These are phyloP conservation scores for Maconellicoccus hirsutus DNA, from an alignment of 1,140 invertebrate species.

Conservation along the genomic window DNA sequence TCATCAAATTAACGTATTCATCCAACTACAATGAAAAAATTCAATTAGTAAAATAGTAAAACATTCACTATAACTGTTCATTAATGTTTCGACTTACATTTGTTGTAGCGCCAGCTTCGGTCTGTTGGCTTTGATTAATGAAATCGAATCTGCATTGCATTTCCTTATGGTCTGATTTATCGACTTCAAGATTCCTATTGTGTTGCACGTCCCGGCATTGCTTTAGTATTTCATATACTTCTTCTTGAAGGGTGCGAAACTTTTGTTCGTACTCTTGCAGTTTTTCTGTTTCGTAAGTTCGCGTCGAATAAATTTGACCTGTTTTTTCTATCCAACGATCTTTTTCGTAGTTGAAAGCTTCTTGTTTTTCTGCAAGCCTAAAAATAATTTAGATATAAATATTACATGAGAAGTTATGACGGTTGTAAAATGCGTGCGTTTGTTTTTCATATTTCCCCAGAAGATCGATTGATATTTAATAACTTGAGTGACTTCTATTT, in stretches of 20 bases:
- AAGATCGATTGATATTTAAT: too few relatives aligned
- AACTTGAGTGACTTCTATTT: too few relatives aligned
- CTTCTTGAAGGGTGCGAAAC: not conserved
- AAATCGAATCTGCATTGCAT: conserved; percentile 2
- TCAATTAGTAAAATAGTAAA: not conserved
- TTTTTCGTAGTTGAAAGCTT: not conserved
- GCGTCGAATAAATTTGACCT: not conserved
- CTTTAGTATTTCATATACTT: not conserved
- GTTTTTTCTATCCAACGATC: not conserved
- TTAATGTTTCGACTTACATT: conserved; percentile 2
- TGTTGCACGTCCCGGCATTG: not conserved
- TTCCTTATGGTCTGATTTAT: not conserved
- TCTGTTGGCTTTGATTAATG: conserved; percentile 11
- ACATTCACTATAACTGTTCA: not conserved
- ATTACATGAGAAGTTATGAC: not conserved
- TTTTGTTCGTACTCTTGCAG: not conserved
- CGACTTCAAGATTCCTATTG: not conserved
- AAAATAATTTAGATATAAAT: too few relatives aligned
- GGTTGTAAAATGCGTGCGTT: too few relatives aligned
- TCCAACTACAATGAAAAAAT: not conserved
- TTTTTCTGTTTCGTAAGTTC: not conserved
- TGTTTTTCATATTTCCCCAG: too few relatives aligned
- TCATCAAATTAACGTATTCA: conserved; percentile 6
- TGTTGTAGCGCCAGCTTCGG: not conserved
- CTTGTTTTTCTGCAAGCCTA: not conserved